A percentile compares a stretch with the other conserved stretches of the same genome.
Evolutionary conservation across 2,113 vertebrate genomes (phyloP).

Genomic region (Pelmatolapia mariae): DNA sequence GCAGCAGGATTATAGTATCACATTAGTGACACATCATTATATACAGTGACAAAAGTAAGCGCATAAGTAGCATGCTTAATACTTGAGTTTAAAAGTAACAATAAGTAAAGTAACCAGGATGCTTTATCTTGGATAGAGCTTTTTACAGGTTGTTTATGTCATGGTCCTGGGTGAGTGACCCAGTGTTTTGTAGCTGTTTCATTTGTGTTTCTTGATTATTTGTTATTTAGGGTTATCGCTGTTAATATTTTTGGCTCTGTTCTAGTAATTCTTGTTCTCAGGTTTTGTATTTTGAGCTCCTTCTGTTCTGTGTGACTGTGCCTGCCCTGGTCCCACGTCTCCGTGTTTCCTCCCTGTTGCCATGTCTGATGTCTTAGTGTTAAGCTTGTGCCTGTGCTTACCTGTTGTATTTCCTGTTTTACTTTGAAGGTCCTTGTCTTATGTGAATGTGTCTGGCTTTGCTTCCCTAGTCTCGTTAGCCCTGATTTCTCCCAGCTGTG

Average conservation of each 20-base stretch:
- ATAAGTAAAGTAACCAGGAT: not conserved
- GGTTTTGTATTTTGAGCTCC: not conserved
- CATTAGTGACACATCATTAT: not conserved
- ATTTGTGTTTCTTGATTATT: no score
- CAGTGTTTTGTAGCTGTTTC: not conserved
- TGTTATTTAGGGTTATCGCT: not conserved
- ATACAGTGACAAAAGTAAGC: not conserved
- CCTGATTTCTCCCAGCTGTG: not conserved
- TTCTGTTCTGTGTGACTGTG: not conserved
- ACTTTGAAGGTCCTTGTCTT: not conserved
- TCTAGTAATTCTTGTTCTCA: not conserved
- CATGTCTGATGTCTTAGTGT: not conserved
- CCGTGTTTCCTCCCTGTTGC: not conserved
- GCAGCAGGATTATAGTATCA: not conserved
- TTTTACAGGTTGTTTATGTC: not conserved
- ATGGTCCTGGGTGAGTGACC: not conserved
- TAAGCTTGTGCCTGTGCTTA: not conserved
- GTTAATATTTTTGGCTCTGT: not conserved
- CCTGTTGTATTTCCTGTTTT: not conserved
- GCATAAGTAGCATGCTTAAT: not conserved
- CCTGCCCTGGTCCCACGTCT: not conserved
- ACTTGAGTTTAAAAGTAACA: not conserved
- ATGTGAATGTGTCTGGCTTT: not conserved
- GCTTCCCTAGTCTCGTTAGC: not conserved
- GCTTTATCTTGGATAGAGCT: not conserved